Base-by-base conservation (phyloP, 1,140 invertebrate genomes). In the Cotesia glomerata region DNA sequence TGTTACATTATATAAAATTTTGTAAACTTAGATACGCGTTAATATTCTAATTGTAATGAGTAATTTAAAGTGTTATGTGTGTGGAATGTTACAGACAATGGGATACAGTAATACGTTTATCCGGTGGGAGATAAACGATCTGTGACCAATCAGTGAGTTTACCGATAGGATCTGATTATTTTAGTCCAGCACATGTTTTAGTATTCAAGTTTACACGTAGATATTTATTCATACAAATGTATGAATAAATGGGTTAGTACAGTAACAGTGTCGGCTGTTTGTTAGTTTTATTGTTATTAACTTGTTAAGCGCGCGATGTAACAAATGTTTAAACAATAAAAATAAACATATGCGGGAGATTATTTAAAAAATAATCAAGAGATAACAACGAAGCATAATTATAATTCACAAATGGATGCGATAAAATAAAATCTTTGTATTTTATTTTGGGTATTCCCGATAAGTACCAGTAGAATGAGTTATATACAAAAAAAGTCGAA, bases 131-230 rank as follows among this genome's bases (percentile, higher is more conserved):
- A 81, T 80, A 81, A 80, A 70, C 72, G 69, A 81, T 81, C 79
- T 80, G 39, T 61, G 69, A 64, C 77, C 77, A 80, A 80, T 83
- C 76, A 78, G 63, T 65, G 59, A 49, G 16, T 39, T 71, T 14
- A 14, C 66, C 72, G 82, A 82, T 83, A 83, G 77, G 75, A 83
- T 83, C 80, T 79, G 83, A 84, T 84, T 80, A 81, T 78, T 77
- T 75, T 78, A 71, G 73, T 69, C 75, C 73, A 74, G 69, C 16
- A 62, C 67, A 58, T 56, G 16, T n/a, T 56, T 56, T 18, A 18
- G 3, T 14, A 56, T 56, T 56, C 67, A 69, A 69, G 34, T 14
- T 35, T 45, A 5, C 39, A 9, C 36, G 26, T 16, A 58, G 14
- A 34, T 32, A 59, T 54, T 45, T 18, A 34, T 54, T 54, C 54